Evolutionary conservation across 2,797 vertebrate genomes (phyloP), one percentile per base, ranked within the genome.

Genomic region (Gorsachius magnificus): DNA sequence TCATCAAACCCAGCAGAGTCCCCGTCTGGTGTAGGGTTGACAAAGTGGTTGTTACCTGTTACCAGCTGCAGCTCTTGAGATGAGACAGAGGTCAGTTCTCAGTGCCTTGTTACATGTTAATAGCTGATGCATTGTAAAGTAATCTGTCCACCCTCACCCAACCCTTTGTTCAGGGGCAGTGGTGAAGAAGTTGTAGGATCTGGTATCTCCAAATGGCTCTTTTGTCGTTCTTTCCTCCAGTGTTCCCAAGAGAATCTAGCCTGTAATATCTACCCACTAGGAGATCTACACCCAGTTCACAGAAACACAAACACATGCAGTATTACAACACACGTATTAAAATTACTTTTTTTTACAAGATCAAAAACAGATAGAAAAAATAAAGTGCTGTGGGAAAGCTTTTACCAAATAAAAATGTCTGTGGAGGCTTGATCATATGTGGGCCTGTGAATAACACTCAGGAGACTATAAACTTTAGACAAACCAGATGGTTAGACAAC

Each of bases 361-460:
- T 96, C 94, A 97, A 97, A 97, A 97, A 85, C 69, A 93, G 69
- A 96, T 87, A 93, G 87, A 96, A 97, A 84, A 97, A 97, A 97
- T 95, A 96, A 97, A 92, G 87, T 88, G 60, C 91, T 97, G 96
- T 98, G 97, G 97, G 98, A 98, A 98, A 98, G 87, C 88, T 95
- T 93, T 70, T 94, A 90, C 77, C 51, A 70, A 94, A 96, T 95
- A 96, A 92, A 96, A 97, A 95, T 71, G 87, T 96, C 97, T 97
- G 79, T 93, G 85, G 94, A 97, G 82, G 86, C 91, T 97, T 94
- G 33, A 96, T 97, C 95, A 89, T 97, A 97, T 96, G 96, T 96
- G 95, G 95, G 97, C 77, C 91, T 96, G 75, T 95, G 94, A 95
- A 94, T 91, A 97, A 93, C 90, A 96, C 97, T 97, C 97, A 90